Base-by-base conservation (phyloP, 2,113 vertebrate species). In the Microtus montanus region DNA sequence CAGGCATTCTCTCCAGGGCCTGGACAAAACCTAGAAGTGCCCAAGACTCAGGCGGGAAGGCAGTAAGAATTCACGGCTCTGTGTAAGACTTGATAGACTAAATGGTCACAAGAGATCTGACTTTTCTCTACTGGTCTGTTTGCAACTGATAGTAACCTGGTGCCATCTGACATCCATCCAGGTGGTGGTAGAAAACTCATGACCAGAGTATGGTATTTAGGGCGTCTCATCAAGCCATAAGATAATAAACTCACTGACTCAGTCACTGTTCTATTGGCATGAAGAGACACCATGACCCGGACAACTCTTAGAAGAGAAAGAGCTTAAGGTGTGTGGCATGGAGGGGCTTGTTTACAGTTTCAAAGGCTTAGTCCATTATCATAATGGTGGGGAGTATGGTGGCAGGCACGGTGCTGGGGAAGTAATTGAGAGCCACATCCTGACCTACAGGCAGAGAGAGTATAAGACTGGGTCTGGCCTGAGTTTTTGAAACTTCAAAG, bases 121-220 rank as follows among this genome's bases (percentile, higher is more conserved):
- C 38, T 54, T 26, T n/a, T 70, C 26, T 89, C 30, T 20, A 68
- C 1, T n/a, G 7, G 13, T 47, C 44, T 83, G 86, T 93, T 71
- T 82, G 11, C 47, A 88, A 86, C 73, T 87, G 94, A 96, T 78
- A 94, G 79, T 84, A 89, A 70, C 8, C 58, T 82, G n/a, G 78
- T 49, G 14, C 79, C 66, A 35, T 70, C 86, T 83, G 35, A 44
- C 90, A n/a, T 86, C 47, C 66, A 38, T 49, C 7, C 47, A n/a
- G n/a, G 44, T 19, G 10, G 15, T 82, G 82, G 77, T 5, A 66
- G 61, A 82, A 80, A 92, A 92, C 35, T 70, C 75, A 93, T 13
- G 58, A 41, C 24, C n/a, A 68, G 44, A 38, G 33, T 78, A 71
- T 28, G 8, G 77, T 38, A 77, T 24, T 47, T 52, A 73, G 38